These are phyloP conservation scores for Poeciliopsis presidionis DNA, from an alignment of 2,797 vertebrate genomes.

Conservation along the genomic window DNA sequence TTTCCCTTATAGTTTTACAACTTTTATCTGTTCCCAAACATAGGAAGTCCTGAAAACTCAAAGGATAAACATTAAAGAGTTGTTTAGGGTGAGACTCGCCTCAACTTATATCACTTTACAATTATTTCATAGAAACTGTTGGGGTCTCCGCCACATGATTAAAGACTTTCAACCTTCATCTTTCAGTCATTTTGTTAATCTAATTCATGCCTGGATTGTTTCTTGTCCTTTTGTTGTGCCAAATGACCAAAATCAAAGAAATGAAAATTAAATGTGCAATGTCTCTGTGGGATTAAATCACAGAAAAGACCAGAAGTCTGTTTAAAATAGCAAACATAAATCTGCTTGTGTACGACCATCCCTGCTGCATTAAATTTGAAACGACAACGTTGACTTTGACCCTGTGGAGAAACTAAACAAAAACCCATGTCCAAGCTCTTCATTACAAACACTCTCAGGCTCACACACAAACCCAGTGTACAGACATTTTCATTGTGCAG, in stretches of 20 bases:
- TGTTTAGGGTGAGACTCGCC: neutral
- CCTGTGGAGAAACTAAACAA: slow-evolving; percentile 30
- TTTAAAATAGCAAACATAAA: slow-evolving; percentile 3
- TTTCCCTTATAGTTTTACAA: neutral
- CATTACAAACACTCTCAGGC: slow-evolving; percentile 3
- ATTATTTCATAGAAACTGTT: neutral
- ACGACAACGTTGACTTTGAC: slow-evolving; percentile 19
- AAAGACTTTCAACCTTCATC: neutral
- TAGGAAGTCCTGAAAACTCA: neutral
- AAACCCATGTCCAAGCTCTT: slow-evolving; percentile 15
- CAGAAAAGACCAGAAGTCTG: neutral
- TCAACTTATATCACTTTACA: neutral
- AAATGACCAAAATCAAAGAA: neutral
- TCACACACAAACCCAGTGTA: slow-evolving; percentile 15
- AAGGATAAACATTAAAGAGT: neutral
- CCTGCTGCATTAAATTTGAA: neutral
- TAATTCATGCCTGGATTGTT: neutral
- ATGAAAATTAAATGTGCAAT: neutral
- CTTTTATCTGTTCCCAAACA: neutral
- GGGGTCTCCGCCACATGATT: neutral
- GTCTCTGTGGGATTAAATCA: slow-evolving; percentile 12
- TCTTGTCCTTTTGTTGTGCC: neutral
- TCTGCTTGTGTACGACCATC: neutral
- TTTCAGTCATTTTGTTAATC: neutral
- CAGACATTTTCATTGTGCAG: slow-evolving; percentile 34